A percentile compares a stretch with the other conserved stretches of the same genome.
These are phyloP conservation scores for Lobophora halterata DNA, from an alignment of 2,888 invertebrate species.

Conservation along the genomic window DNA sequence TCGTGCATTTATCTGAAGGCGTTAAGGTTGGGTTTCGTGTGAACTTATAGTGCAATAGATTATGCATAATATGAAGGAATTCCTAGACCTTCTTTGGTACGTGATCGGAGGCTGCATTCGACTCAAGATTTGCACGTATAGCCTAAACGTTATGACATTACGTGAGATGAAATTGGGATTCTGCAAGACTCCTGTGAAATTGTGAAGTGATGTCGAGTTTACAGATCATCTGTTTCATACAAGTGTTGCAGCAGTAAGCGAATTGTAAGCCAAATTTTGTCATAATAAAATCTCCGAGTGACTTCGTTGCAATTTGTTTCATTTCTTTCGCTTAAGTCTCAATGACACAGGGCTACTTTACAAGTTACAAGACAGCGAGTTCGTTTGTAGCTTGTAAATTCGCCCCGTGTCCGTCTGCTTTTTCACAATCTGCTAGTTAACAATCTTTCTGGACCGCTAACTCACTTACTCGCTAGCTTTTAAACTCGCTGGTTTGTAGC, in stretches of 20 bases:
- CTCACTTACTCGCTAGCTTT: too few relatives aligned
- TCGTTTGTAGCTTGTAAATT: too few relatives aligned
- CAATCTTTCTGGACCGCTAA: too few relatives aligned
- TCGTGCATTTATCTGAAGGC: slow-evolving; percentile 9
- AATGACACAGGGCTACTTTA: too few relatives aligned
- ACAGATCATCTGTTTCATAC: slow-evolving; percentile 2
- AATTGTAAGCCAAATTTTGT: slow-evolving; percentile 4
- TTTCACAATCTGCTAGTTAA: too few relatives aligned
- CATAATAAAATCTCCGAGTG: too few relatives aligned
- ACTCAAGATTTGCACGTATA: slow-evolving; percentile 34
- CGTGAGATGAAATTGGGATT: slow-evolving; percentile 36
- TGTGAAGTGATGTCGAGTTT: slow-evolving; percentile 17
- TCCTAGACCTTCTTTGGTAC: slow-evolving; percentile 47
- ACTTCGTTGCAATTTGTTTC: too few relatives aligned
- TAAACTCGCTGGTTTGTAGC: too few relatives aligned
- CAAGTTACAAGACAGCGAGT: too few relatives aligned
- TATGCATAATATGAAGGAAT: slow-evolving; percentile 59
- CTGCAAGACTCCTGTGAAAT: slow-evolving; percentile 20
- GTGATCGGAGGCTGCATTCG: slow-evolving; percentile 46
- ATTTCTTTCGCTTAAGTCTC: too few relatives aligned
- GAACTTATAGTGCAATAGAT: slow-evolving; percentile 35
- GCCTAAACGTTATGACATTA: slow-evolving; percentile 43
- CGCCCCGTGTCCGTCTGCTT: too few relatives aligned
- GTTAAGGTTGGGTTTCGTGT: slow-evolving; percentile 16
- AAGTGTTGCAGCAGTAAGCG: slow-evolving; percentile 3